Evolutionary conservation across 2,888 invertebrate genomes (phyloP), one percentile per base, ranked within the genome.

Genomic region (Thereva unica): DNA sequence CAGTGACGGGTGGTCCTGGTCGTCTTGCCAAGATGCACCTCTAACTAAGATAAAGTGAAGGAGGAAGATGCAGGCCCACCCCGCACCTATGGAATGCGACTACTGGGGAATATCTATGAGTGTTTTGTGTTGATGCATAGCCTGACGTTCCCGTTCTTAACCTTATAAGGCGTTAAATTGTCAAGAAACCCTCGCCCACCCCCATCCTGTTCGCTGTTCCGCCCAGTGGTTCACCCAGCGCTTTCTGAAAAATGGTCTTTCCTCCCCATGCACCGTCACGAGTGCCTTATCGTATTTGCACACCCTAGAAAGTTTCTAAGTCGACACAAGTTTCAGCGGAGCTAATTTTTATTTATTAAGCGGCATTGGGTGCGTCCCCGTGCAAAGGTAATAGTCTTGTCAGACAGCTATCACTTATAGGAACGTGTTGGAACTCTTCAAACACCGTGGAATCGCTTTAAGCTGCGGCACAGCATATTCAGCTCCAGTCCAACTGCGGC

Each of bases 341-440:
- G 61, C 50, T 61, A 61, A 61, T 61, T 61, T 61, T 61, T 61
- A 61, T 61, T 61, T 61, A 61, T 61, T 61, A 61, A 50, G 41
- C 50, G 49, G 37, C 61, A 61, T 50, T 49, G 61, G 50, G 41
- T 61, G 53, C 40, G 53, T 53, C 10, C 6, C 38, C 23, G 23
- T 53, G 38, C 38, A 10, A 8, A 5, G 23, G 8, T 7, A 52
- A 52, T 23, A 47, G 34, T 37, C 10, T 53, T 3, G 23, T 23
- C 23, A 23, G 23, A 23, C 23, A 23, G 23, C 23, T 23, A 23
- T 23, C 23, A 23, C 23, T 23, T 23, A 23, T 23, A 23, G 23
- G 23, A 23, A 23, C 23, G 23, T 23, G 23, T 23, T 23, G 23
- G 23, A 23, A 23, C 23, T 23, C 23, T 23, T 23, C 23, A 23